Base-by-base conservation (phyloP, 2,888 invertebrate genomes). In the Carabus problematicus region DNA sequence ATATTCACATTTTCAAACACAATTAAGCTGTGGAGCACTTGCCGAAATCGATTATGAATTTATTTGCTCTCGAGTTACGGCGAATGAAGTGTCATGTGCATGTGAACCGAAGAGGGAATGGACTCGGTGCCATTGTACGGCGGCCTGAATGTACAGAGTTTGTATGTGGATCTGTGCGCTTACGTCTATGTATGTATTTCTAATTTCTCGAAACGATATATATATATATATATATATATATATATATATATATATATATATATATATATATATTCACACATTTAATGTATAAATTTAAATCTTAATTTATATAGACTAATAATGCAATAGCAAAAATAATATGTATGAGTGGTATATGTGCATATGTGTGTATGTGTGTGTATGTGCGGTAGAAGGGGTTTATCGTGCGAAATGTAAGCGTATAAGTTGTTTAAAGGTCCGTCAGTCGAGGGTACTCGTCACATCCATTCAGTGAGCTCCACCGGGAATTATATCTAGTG, bases 401-500 rank as follows among this genome's bases (percentile, higher is more conserved):
- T n/a, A 41, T 56, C 56, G 56, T 14, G 56, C 64, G 56, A 66
- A 52, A 66, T 59, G 49, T 63, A 59, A 56, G 41, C 58, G 59
- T 59, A 66, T 59, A 66, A 64, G 55, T 54, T 52, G 63, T 63
- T 29, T 63, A 54, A 62, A 66, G 66, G 66, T 49, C 59, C 18
- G 59, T 18, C 39, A 41, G 59, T 49, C 16, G 59, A 66, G 66
- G 40, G 66, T 59, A 49, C 66, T 66, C 59, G 42, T 58, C 39
- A 58, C 40, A 59, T 58, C 59, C 59, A 49, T 59, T 40, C 47
- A 49, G 39, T 49, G 59, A 59, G 18, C 59, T 14, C 47, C 43
- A 11, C 40, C 63, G 70, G 60, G 55, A 64, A 70, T 70, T 70
- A 70, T 70, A 64, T 70, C 70, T 62, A 70, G 70, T 70, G 64